Evolutionary conservation across 2,888 invertebrate genomes (phyloP).

Genomic region (Nasonia oneida): DNA sequence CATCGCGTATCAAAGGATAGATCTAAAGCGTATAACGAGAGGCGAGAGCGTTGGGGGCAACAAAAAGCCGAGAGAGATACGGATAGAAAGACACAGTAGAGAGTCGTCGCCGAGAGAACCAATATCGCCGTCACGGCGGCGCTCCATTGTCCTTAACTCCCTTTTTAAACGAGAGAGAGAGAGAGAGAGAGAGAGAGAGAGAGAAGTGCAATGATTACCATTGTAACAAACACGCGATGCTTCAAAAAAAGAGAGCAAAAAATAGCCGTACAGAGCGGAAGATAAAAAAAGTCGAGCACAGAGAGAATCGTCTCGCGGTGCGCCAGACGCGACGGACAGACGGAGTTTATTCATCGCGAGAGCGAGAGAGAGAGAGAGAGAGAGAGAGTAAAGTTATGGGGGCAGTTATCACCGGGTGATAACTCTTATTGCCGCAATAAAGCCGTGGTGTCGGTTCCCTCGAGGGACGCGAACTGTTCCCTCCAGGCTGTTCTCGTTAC

Average conservation of each 20-base stretch:
- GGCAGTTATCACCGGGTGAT: conserved; percentile 73
- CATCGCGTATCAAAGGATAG: conserved; percentile 24
- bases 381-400: conserved; percentile 64
- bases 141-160: conserved; percentile 37
- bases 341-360: conserved; percentile 56
- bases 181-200: neutral
- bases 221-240: conserved; percentile 50
- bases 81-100: neutral
- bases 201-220: conserved; percentile 42
- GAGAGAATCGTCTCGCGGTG: neutral
- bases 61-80: neutral
- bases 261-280: neutral
- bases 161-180: conserved; percentile 34
- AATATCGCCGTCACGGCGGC: conserved; percentile 27
- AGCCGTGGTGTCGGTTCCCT: conserved; percentile 65
- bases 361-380: neutral
- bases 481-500: conserved; percentile 63
- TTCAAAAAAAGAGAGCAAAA: conserved; percentile 34
- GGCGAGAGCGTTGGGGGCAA: neutral
- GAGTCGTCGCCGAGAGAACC: conserved; percentile 5
- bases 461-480: conserved; percentile 65
- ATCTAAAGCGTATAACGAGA: neutral
- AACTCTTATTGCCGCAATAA: conserved; percentile 74
- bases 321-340: conserved; percentile 28
- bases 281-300: neutral